Conservation (phyloP, 1,140 invertebrate species). For the Diuraphis noxia region DNA sequence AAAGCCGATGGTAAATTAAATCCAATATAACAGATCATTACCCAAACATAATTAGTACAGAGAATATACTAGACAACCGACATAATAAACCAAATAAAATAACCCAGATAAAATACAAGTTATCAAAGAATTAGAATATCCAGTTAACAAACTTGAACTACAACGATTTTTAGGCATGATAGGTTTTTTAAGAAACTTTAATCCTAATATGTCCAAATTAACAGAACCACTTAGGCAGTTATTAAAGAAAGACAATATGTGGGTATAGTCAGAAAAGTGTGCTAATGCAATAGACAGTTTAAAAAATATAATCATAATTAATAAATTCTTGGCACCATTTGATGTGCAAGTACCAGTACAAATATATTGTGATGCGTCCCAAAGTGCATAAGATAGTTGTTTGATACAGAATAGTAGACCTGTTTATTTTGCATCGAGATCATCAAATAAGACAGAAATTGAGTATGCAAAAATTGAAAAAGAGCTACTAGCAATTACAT, state of each 20-base stretch:
- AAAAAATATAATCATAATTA: conserved; percentile 56
- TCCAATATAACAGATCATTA: too few species aligned
- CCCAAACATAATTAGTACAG: too few species aligned
- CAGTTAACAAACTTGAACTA: conserved; percentile 55
- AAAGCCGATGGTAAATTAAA: too few species aligned
- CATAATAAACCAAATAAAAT: background rate
- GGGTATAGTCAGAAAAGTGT: conserved; percentile 57
- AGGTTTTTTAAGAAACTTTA: conserved; percentile 60
- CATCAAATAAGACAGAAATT: conserved; percentile 58
- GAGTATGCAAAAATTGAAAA: conserved; percentile 62
- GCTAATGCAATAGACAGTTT: conserved; percentile 56
- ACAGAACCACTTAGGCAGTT: background rate
- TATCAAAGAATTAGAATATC: conserved; percentile 58
- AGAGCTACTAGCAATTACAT: conserved; percentile 61
- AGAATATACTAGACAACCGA: background rate
- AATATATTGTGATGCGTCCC: conserved; percentile 58
- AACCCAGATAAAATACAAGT: conserved; percentile 54
- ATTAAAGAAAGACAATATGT: conserved; percentile 55
- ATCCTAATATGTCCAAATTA: conserved; percentile 59
- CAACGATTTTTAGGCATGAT: conserved; percentile 42
- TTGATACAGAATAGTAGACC: conserved; percentile 58
- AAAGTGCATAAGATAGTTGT: conserved; percentile 59
- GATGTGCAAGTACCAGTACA: conserved; percentile 55
- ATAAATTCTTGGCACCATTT: conserved; percentile 57
- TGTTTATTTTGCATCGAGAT: conserved; percentile 59